Base-by-base conservation (phyloP, 2,113 vertebrate genomes). In the Sterna hirundo region DNA sequence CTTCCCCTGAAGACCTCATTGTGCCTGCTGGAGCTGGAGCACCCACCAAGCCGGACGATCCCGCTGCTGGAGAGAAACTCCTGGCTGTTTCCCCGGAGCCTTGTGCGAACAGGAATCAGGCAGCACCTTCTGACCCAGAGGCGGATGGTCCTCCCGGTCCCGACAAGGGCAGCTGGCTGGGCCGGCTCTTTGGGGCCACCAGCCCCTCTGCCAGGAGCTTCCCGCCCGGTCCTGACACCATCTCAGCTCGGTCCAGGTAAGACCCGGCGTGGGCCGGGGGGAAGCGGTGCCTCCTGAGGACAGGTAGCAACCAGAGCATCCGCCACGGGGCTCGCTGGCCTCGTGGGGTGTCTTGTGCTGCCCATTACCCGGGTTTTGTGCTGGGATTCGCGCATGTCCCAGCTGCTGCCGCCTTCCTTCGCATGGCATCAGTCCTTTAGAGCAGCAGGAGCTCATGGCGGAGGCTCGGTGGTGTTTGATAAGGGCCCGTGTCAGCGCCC, bases 121-220 rank as follows among this genome's bases (percentile, higher is more conserved):
- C 60, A 21, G 71, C 91, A 3, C 44, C 76, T 44, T 13, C 74
- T 5, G 30, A 19, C 25, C 22, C 61, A 0, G 36, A 2, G 38
- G 6, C 15, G 2, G 18, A 15, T 1, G 3, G 10, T 27, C 23
- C 52, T 44, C 44, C 49, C 8, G 54, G n/a, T 12, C 32, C 84
- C 5, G 58, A 51, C 42, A 92, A 44, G 47, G 87, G 96, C 47
- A 29, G 34, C 20, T 97, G 98, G 97, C 87, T 99, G 72, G 98
- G 99, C 8, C 97, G 99, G 36, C 98, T 99, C 29, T 99, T 99
- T 27, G 99, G 99, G 74, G 99, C 98, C 36, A 86, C 72, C 89
- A 71, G 4, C 25, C 70, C 91, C 5, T 83, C 81, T 1, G 77
- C 85, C 89, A 36, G 95, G 91, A 74, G 93, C 76, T 42, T 64